A percentile compares a stretch with the other conserved stretches of the same genome.
Evolutionary conservation across 2,797 vertebrate genomes (phyloP).

Genomic region (Xerus rutilus): DNA sequence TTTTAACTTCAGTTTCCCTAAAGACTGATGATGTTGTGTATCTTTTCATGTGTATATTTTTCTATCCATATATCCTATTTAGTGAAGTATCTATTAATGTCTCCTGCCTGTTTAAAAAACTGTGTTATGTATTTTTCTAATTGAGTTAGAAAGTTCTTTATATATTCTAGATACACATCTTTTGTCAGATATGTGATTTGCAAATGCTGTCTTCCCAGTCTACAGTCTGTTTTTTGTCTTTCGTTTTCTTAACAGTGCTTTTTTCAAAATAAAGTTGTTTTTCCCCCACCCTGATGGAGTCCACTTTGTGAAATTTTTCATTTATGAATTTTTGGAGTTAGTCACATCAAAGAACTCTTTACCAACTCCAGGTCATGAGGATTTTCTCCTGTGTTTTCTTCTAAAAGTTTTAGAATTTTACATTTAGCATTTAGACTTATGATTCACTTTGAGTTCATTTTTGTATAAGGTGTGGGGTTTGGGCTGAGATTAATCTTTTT

Average conservation of each 20-base stretch:
- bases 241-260: neutral
- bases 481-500: neutral
- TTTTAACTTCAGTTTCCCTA: neutral
- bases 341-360: neutral
- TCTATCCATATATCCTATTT: neutral
- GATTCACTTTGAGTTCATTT: neutral
- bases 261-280: neutral
- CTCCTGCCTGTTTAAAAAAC: neutral
- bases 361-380: neutral
- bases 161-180: neutral
- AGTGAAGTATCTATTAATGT: neutral
- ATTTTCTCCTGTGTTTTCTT: constrained; percentile 14
- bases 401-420: constrained; percentile 8
- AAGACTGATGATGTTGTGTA: neutral
- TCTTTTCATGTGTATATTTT: neutral
- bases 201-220: neutral
- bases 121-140: neutral
- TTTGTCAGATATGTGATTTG: neutral
- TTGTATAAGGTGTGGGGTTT: neutral
- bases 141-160: neutral
- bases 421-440: neutral
- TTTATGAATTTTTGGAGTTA: neutral
- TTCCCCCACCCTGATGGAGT: neutral
- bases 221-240: too few relatives aligned
- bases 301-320: neutral